Evolutionary conservation across 2,113 vertebrate genomes (phyloP).

Genomic region (Ovis canadensis): DNA sequence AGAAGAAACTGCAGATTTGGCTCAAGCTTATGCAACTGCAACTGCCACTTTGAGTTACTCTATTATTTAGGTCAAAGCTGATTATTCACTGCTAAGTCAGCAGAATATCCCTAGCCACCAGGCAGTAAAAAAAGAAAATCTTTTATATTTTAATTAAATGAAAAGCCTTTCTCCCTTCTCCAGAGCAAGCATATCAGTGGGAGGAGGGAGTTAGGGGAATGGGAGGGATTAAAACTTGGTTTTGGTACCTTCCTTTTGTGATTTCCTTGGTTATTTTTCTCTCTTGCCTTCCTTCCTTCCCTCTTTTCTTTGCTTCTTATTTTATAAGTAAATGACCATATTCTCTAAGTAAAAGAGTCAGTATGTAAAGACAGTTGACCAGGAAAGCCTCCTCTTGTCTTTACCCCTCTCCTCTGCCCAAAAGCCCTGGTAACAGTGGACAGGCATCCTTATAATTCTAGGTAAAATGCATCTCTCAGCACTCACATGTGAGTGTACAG

Average conservation of each 20-base stretch:
- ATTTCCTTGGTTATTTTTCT: not conserved
- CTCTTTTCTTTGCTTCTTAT: not conserved
- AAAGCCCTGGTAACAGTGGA: not conserved
- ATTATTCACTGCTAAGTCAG: constrained; percentile 75
- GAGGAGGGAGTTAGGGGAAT: not conserved
- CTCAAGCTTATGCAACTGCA: constrained; percentile 66
- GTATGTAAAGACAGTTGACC: not conserved
- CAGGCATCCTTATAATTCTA: not conserved
- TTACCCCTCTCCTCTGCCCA: not conserved
- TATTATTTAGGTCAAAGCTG: constrained; percentile 75
- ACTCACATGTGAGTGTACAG: not conserved
- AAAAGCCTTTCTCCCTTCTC: constrained; percentile 50
- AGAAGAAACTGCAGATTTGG: constrained; percentile 49
- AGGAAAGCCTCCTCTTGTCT: not conserved
- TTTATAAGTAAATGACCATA: not conserved
- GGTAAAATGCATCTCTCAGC: not conserved
- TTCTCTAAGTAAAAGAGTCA: not conserved
- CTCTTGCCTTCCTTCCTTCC: not conserved
- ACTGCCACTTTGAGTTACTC: constrained; percentile 55
- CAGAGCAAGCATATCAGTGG: not conserved
- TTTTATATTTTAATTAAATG: constrained; percentile 66
- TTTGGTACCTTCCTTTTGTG: not conserved
- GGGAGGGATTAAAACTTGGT: not conserved
- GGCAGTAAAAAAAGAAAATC: constrained; percentile 12
- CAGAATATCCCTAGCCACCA: constrained; percentile 50